Conservation (phyloP, 2,797 vertebrate species). For the Sarcophilus harrisii region DNA sequence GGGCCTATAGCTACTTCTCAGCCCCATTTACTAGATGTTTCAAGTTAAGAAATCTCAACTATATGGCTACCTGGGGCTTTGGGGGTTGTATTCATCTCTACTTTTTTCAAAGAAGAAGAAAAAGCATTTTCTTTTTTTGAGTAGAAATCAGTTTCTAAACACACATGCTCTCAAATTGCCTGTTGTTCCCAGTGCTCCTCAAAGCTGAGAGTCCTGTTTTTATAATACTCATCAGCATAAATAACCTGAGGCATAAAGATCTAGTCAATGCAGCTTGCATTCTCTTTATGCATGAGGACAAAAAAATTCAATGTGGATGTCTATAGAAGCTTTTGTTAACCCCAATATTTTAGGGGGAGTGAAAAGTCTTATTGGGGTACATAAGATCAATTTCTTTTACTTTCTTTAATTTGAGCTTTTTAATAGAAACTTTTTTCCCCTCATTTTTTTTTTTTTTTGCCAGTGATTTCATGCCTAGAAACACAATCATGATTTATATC, state of each 20-base stretch:
- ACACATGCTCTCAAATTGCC: neutral
- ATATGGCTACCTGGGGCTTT: neutral
- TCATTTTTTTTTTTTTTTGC: neutral
- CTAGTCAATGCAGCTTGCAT: neutral
- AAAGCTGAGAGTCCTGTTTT: neutral
- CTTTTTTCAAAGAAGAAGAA: neutral
- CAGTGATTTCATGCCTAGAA: neutral
- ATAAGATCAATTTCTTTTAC: neutral
- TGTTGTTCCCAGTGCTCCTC: neutral
- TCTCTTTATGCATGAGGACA: neutral
- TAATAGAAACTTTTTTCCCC: rapidly evolving
- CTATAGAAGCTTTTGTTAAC: neutral
- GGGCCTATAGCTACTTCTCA: neutral
- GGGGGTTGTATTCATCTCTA: neutral
- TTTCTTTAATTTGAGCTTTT: rapidly evolving
- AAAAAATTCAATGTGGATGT: neutral
- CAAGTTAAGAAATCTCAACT: neutral
- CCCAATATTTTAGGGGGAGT: rapidly evolving
- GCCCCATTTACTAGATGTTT: neutral
- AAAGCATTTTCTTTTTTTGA: neutral
- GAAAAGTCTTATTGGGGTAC: neutral
- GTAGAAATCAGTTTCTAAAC: neutral
- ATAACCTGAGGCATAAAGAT: neutral
- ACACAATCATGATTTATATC: neutral
- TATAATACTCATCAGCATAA: constrained; percentile 36